These are phyloP conservation scores for Epinephelus lanceolatus DNA, from an alignment of 2,113 vertebrate genomes.

Conservation along the genomic window DNA sequence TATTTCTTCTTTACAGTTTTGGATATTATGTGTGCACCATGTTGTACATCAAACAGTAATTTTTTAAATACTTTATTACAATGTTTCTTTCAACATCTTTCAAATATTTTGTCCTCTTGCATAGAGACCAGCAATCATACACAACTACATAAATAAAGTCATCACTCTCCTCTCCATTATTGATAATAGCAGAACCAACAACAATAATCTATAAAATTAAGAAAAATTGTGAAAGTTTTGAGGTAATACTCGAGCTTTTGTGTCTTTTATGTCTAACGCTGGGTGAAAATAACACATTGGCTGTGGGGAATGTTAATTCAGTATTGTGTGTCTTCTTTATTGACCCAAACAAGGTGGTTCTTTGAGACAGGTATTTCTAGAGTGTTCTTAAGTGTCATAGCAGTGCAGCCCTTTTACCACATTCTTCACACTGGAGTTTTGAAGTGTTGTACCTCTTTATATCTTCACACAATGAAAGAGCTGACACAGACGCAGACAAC, in stretches of 20 bases:
- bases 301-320: background rate
- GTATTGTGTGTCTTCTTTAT: too few relatives aligned
- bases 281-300: background rate
- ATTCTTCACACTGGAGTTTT: background rate
- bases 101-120: too few relatives aligned
- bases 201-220: too few relatives aligned
- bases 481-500: background rate
- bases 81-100: too few relatives aligned
- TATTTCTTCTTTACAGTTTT: background rate
- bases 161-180: too few relatives aligned
- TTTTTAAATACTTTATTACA: too few relatives aligned
- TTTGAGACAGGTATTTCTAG: too few relatives aligned
- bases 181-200: too few relatives aligned
- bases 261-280: background rate
- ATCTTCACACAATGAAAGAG: background rate
- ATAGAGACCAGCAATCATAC: too few relatives aligned
- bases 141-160: too few relatives aligned
- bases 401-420: background rate
- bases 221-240: background rate
- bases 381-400: background rate
- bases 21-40: background rate
- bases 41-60: background rate
- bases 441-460: background rate
- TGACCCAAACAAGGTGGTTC: too few relatives aligned
- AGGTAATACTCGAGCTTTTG: too few relatives aligned